These are phyloP conservation scores for Melanaphis sacchari DNA, from an alignment of 1,140 invertebrate genomes.

Conservation along the genomic window DNA sequence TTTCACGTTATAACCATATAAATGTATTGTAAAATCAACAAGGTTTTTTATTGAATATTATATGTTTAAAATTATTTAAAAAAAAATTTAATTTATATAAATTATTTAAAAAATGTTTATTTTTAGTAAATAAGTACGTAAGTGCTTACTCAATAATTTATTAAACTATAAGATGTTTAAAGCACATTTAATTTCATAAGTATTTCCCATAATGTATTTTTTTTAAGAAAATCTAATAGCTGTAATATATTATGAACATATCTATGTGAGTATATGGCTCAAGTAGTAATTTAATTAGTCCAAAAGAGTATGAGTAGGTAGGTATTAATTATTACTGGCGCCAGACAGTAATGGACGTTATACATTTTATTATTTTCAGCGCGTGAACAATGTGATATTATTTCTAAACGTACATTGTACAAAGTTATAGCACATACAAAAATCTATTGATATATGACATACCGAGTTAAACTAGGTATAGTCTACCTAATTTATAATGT, in stretches of 20 bases:
- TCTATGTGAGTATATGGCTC: neutral
- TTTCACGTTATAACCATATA: neutral
- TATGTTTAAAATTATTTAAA: neutral
- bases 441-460: neutral
- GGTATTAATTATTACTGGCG: neutral
- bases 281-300: neutral
- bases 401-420: neutral
- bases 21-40: neutral
- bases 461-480: neutral
- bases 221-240: too few relatives aligned
- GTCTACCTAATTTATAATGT: neutral
- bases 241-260: neutral
- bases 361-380: neutral
- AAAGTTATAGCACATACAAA: neutral
- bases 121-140: neutral
- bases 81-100: neutral
- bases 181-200: neutral
- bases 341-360: neutral
- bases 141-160: neutral
- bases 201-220: neutral
- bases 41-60: neutral
- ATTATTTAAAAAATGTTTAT: neutral
- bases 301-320: neutral
- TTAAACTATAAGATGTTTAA: neutral
- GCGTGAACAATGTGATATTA: neutral